Evolutionary conservation across 1,140 invertebrate genomes (phyloP), one percentile per base, ranked within the genome.

Genomic region (Caenorhabditis elegans): DNA sequence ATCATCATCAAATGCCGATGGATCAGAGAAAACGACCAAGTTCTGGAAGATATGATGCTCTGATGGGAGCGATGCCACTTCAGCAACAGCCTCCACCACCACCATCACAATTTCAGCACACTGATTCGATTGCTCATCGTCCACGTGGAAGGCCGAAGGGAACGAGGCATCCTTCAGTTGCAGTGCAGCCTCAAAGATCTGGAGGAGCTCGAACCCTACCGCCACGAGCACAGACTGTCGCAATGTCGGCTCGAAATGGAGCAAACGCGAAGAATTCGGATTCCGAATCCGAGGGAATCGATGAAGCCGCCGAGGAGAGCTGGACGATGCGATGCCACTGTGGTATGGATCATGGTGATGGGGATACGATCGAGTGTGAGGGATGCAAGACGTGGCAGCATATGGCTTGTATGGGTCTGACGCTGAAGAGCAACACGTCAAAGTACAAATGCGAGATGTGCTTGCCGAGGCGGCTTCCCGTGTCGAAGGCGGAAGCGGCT

Each of bases 281-380:
- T 70, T 70, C 60, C 0, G 60, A 70, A 39, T 70, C 60, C 3
- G 60, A 70, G 15, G 60, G 34, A 19, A 28, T 70, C 11, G 53
- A 34, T 1, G 60, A 31, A 34, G 15, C 39, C 26, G 17, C 1
- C 15, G 34, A 28, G 8, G 60, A 70, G 60, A 70, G 60, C 10
- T 70, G 60, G 60, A n/a, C 5, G 34, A 70, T 70, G 60, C 17
- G 60, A 19, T 70, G 60, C 13, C 60, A 70, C 19, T 70, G 60
- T 24, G 60, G n/a, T 22, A 70, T 70, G 60, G 60, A 70, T 43
- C 60, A 70, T 31, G 60, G 60, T 31, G 60, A 39, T 11, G 60
- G 60, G 1, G 31, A 70, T 0, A 70, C 60, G 1, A 19, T 70
- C 0, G 60, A 70, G 34, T 70, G 60, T 22, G 60, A 70, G n/a